Evolutionary conservation across 2,888 invertebrate species (phyloP).

Genomic region (Acleris sparsana): DNA sequence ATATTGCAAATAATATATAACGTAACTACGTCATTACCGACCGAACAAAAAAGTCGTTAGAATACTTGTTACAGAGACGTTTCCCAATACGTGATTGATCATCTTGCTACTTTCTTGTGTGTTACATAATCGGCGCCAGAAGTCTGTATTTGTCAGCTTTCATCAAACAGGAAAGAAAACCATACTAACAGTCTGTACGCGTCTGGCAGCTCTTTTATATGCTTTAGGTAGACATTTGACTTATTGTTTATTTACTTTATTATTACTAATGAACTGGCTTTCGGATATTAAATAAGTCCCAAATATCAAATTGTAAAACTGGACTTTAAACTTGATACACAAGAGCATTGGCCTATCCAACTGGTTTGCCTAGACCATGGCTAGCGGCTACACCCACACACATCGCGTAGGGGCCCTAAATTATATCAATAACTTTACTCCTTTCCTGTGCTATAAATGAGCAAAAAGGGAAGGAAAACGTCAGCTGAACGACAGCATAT

Average conservation of each 20-base stretch:
- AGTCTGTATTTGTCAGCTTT: slow-evolving; percentile 19
- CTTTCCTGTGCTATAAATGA: slow-evolving; percentile 3
- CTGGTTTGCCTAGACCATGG: slow-evolving; percentile 21
- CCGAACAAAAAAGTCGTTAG: neutral
- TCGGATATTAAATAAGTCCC: no score
- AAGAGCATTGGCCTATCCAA: slow-evolving; percentile 2
- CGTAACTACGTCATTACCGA: neutral
- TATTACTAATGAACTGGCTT: no score
- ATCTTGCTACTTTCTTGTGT: slow-evolving; percentile 14
- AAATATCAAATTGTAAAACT: no score
- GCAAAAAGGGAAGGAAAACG: neutral
- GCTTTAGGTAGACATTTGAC: no score
- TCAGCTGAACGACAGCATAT: neutral
- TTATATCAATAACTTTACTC: slow-evolving; percentile 31
- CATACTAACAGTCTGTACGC: no score
- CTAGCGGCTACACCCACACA: slow-evolving; percentile 13
- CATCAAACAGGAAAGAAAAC: slow-evolving; percentile 1
- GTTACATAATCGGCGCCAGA: slow-evolving; percentile 15
- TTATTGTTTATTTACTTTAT: no score
- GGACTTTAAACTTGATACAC: no score
- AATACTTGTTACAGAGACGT: slow-evolving; percentile 5
- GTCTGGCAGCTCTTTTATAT: no score
- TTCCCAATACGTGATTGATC: slow-evolving; percentile 12
- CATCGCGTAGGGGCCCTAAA: slow-evolving; percentile 45
- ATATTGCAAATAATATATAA: neutral